Percentiles rank a stretch among this genome's conserved stretches.
Evolutionary conservation across 2,113 vertebrate genomes (phyloP).

Genomic region (Archilochus colubris): DNA sequence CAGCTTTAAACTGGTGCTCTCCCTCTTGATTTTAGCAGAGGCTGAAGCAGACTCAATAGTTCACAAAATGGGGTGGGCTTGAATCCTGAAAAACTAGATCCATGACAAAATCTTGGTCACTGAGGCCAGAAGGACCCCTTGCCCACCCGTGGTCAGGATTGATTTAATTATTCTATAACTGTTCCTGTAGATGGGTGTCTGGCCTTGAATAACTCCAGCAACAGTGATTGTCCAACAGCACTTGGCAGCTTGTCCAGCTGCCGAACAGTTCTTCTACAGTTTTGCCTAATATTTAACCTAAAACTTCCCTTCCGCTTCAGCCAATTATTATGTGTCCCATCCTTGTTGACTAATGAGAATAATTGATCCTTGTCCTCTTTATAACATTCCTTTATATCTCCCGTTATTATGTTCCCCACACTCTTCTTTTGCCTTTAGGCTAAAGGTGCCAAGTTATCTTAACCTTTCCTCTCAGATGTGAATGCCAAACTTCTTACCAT

Average conservation of each 20-base stretch:
- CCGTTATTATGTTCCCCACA: not conserved
- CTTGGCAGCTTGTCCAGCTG: conserved; percentile 65
- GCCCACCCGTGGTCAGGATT: conserved; percentile 57
- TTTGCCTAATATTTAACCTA: conserved; percentile 74
- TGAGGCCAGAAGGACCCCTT: conserved; percentile 49
- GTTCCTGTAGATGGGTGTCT: conserved; percentile 63
- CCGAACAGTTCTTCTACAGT: conserved; percentile 58
- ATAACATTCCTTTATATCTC: conserved; percentile 65
- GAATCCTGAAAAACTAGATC: conserved; percentile 18
- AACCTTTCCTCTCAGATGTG: conserved; percentile 70
- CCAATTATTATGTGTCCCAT: conserved; percentile 71
- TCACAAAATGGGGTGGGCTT: not conserved
- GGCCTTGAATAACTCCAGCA: conserved; percentile 48
- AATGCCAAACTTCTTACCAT: conserved; percentile 61
- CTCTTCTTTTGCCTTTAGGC: conserved; percentile 56
- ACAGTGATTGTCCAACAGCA: conserved; percentile 41
- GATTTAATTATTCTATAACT: conserved; percentile 77
- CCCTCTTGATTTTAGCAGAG: not conserved
- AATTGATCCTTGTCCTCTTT: conserved; percentile 72
- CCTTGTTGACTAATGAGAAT: conserved; percentile 73
- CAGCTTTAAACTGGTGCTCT: conserved; percentile 13
- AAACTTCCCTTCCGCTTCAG: conserved; percentile 67
- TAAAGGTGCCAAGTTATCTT: conserved; percentile 72
- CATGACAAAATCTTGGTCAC: conserved; percentile 12
- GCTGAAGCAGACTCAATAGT: not conserved